A percentile compares a stretch with the other conserved stretches of the same genome.
These are phyloP conservation scores for Euthynnus affinis DNA, from an alignment of 2,797 vertebrate species.

Conservation along the genomic window DNA sequence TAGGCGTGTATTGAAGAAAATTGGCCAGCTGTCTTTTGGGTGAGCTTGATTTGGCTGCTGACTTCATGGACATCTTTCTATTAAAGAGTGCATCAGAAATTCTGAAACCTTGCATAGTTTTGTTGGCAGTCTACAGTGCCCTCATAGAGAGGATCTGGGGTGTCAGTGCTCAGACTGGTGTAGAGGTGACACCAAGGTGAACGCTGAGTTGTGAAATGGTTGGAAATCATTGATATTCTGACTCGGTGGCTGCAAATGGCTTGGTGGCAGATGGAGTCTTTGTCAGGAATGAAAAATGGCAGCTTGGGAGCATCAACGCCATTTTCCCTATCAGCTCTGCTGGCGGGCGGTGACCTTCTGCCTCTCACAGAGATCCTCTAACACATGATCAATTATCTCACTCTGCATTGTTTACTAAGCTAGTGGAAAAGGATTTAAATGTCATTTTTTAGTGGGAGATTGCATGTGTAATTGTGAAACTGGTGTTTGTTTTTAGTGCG, in stretches of 20 bases:
- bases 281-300: constrained; percentile 98
- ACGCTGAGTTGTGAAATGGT: constrained; percentile 88
- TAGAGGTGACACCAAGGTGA: constrained; percentile 96
- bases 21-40: constrained; percentile 69
- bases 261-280: constrained; percentile 97
- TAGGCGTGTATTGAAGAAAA: constrained; percentile 78
- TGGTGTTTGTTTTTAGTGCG: constrained; percentile 31
- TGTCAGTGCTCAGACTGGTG: constrained; percentile 83
- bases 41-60: not conserved
- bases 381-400: constrained; percentile 86
- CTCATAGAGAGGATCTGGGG: constrained; percentile 78
- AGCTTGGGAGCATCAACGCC: constrained; percentile 88
- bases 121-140: constrained; percentile 66
- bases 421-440: constrained; percentile 66
- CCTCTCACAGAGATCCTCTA: constrained; percentile 80
- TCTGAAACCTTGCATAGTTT: constrained; percentile 43
- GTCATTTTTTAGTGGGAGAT: constrained; percentile 50
- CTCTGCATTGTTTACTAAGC: constrained; percentile 82
- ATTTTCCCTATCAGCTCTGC: constrained; percentile 87
- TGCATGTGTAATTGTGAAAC: constrained; percentile 42
- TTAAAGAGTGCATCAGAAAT: not conserved
- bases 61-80: not conserved
- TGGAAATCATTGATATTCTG: constrained; percentile 98
- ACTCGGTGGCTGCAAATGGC: constrained; percentile 93
- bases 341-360: constrained; percentile 90